Base-by-base conservation (phyloP, 2,888 invertebrate species). In the Agelastica alni region DNA sequence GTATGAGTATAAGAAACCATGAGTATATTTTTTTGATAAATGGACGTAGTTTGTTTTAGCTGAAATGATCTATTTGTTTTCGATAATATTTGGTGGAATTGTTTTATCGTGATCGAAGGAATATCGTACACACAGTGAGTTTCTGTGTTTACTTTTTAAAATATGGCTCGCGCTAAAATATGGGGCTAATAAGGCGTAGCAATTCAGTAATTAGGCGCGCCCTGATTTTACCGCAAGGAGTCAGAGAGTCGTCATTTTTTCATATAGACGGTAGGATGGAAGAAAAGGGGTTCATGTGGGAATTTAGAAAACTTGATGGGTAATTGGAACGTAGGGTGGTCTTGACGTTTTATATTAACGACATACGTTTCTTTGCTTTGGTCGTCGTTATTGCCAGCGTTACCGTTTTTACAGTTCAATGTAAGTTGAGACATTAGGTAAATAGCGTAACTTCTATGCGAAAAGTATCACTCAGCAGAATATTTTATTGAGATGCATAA, bases 81-180 rank as follows among this genome's bases (percentile, higher is more conserved):
- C n/a, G n/a, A n/a, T n/a, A n/a, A n/a, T n/a, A n/a, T 34, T 46
- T 37, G 46, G 46, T 46, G 46, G 46, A 46, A 46, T 12, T 10
- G 28, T 37, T 37, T 5, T 4, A 2, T 7, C 14, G 4, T 4
- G 7, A 34, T 20, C 4, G 28, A 14, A 43, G 10, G 16, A 43
- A 18, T 28, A 28, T 20, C 30, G 16, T n/a, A n/a, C 14, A 17
- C 43, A 28, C 16, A 31, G 43, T 28, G 30, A 14, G 28, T 53
- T n/a, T 54, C 59, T 61, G 58, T 61, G 60, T 63, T 61, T 58
- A 56, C 42, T 46, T 51, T 52, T 47, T 61, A 59, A 60, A 55
- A 59, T 61, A 63, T 61, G 44, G 51, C 47, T 49, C 34, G 48
- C 51, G 49, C 48, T 53, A 32, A 46, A 60, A 55, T 48, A 49